Evolutionary conservation across 2,797 vertebrate species (phyloP).

Genomic region (Lepilemur ruficaudatus): DNA sequence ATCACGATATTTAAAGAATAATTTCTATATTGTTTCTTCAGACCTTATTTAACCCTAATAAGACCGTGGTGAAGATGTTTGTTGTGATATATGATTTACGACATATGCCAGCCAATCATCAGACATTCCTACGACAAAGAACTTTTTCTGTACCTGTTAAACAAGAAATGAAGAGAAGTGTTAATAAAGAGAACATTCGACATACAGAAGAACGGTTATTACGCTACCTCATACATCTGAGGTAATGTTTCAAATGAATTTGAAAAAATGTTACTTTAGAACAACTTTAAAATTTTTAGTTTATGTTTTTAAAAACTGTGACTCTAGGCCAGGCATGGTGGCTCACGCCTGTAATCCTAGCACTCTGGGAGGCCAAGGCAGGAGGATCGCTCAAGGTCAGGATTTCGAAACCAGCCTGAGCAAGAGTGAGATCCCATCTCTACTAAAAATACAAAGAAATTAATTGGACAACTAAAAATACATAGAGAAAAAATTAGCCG

Average conservation of each 20-base stretch:
- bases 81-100: slow-evolving; percentile 98
- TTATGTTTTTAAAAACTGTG: background rate
- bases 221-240: slow-evolving; percentile 99
- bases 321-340: background rate
- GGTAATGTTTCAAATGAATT: slow-evolving; percentile 83
- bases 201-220: slow-evolving; percentile 92
- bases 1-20: slow-evolving; percentile 40
- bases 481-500: too few species aligned
- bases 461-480: too few species aligned
- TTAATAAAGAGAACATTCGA: slow-evolving; percentile 89
- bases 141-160: slow-evolving; percentile 98
- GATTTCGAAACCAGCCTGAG: too few species aligned
- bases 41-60: slow-evolving; percentile 99
- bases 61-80: slow-evolving; percentile 99
- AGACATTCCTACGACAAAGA: slow-evolving; percentile 99
- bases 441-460: too few species aligned
- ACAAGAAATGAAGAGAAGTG: slow-evolving; percentile 90
- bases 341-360: too few species aligned
- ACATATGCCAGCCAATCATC: slow-evolving; percentile 98
- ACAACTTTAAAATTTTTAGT: background rate
- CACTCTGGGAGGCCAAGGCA: too few species aligned
- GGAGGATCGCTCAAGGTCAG: too few species aligned
- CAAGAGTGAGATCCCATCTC: too few species aligned
- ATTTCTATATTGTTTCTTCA: slow-evolving; percentile 80
- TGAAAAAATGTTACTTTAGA: slow-evolving; percentile 1